Conservation (phyloP, 2,113 vertebrate genomes). For the Vidua chalybeata region DNA sequence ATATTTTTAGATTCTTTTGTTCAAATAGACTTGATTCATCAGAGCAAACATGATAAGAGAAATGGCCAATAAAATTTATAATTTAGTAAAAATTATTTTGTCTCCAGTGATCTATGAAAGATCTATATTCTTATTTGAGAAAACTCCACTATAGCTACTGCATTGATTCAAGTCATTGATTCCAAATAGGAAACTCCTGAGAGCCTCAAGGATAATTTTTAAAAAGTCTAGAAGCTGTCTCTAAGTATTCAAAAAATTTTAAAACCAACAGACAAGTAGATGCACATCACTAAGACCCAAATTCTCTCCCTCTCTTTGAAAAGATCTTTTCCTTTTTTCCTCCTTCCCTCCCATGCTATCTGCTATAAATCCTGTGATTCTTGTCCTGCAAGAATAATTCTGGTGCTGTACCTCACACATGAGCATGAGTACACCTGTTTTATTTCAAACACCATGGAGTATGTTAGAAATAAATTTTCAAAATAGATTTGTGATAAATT, state of each 20-base stretch:
- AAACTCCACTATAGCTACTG: background rate
- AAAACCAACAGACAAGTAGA: background rate
- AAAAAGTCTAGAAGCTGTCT: background rate
- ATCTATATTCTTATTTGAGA: background rate
- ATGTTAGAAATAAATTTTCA: background rate
- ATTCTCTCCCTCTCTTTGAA: background rate
- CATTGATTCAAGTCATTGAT: background rate
- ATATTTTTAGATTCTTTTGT: background rate
- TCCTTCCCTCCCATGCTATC: background rate
- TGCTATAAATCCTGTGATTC: background rate
- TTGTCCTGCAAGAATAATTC: background rate
- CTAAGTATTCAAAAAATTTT: background rate
- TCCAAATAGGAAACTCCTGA: background rate
- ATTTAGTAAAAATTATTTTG: background rate
- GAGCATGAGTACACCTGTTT: background rate
- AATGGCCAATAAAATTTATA: background rate
- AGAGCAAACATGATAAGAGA: background rate
- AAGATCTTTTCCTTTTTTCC: background rate
- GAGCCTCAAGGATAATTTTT: background rate
- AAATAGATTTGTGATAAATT: background rate
- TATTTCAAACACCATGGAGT: background rate
- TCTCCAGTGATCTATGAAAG: background rate
- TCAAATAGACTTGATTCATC: background rate
- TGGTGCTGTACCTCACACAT: background rate
- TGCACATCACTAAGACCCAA: background rate